Percentiles rank a stretch among this genome's conserved stretches.
Conservation (phyloP, 2,797 vertebrate species). For the Chiropotes sagulatus region DNA sequence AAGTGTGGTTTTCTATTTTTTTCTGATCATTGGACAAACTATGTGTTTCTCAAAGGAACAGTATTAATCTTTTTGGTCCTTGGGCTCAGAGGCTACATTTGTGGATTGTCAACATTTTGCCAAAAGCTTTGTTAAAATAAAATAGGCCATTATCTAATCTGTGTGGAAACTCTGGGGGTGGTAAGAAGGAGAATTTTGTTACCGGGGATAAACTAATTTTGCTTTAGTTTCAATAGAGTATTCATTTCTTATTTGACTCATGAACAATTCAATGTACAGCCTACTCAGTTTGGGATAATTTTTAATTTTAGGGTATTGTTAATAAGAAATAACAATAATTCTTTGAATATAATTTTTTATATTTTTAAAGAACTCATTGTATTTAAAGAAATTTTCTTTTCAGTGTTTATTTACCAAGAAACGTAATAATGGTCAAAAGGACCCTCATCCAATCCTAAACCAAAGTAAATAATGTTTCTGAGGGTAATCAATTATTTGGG, state of each 20-base stretch:
- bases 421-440: neutral
- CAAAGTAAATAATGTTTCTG: neutral
- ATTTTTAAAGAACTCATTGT: conserved; percentile 11
- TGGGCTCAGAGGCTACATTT: conserved; percentile 40
- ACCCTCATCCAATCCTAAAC: neutral
- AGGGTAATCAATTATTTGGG: neutral
- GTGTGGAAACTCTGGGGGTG: conserved; percentile 60
- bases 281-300: conserved; percentile 28
- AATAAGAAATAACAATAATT: conserved; percentile 51
- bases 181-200: conserved; percentile 58
- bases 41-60: conserved; percentile 44
- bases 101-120: conserved; percentile 62
- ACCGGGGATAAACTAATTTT: conserved; percentile 28
- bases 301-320: conserved; percentile 48
- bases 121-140: conserved; percentile 63
- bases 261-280: conserved; percentile 39
- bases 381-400: conserved; percentile 38
- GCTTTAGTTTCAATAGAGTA: conserved; percentile 65
- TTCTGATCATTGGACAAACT: conserved; percentile 36
- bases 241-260: conserved; percentile 62
- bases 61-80: neutral
- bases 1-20: neutral
- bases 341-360: conserved; percentile 46
- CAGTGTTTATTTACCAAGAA: conserved; percentile 23
- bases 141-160: conserved; percentile 69